Percentiles rank a stretch among this genome's conserved stretches.
phyloP scores from a whole-genome alignment of 1,140 invertebrate genomes.

The Psix sp. region DNA sequence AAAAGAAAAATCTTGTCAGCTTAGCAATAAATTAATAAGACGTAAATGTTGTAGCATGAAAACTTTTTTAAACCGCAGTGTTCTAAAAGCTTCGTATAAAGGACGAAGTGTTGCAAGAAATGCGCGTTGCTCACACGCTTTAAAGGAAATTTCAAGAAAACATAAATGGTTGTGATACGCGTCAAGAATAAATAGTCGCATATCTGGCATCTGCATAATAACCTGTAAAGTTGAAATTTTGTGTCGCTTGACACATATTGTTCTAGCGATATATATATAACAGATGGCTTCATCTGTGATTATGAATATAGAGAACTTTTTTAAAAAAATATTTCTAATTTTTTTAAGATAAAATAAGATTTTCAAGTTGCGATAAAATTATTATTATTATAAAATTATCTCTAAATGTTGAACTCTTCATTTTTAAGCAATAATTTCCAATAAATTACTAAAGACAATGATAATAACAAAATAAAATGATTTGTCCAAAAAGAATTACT shows the following conservation, averaged over 20 bases:
- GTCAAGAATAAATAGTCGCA: conserved; percentile 27
- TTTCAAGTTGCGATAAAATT: no score
- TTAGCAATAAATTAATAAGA: conserved; percentile 36
- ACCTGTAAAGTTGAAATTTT: conserved; percentile 10
- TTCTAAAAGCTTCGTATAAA: conserved; percentile 10
- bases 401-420: no score
- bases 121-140: conserved; percentile 10
- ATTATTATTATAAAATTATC: no score
- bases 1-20: no score
- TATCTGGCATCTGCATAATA: conserved; percentile 23
- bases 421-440: no score
- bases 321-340: no score
- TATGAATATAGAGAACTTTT: no score
- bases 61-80: conserved; percentile 24
- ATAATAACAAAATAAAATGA: background rate
- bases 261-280: background rate
- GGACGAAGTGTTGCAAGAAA: conserved; percentile 14
- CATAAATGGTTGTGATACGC: background rate
- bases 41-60: conserved; percentile 15
- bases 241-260: conserved; percentile 6
- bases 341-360: no score
- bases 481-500: background rate
- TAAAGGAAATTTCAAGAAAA: conserved; percentile 36
- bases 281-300: no score
- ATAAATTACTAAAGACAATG: no score